These are phyloP conservation scores for Drosophila quasianomalipes DNA, from an alignment of 2,888 invertebrate species.

Conservation along the genomic window DNA sequence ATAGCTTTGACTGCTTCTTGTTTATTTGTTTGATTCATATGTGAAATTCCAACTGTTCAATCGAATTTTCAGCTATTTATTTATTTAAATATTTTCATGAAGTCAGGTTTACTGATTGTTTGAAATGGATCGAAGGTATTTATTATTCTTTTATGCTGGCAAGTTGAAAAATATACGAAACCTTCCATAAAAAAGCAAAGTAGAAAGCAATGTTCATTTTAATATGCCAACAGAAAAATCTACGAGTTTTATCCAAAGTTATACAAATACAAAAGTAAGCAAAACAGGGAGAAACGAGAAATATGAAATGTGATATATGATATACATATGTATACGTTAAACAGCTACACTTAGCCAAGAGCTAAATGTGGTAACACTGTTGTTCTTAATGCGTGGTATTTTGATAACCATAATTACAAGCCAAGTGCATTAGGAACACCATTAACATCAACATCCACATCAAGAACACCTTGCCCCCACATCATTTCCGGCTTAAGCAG, in stretches of 20 bases:
- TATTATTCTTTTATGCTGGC: neutral
- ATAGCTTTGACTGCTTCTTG: neutral
- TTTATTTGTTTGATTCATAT: neutral
- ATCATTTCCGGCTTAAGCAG: slow-evolving; percentile 24
- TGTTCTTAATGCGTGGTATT: slow-evolving; percentile 3
- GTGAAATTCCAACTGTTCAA: neutral
- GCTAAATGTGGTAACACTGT: neutral
- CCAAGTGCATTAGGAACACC: slow-evolving; percentile 16
- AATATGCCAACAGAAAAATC: neutral
- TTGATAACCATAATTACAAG: slow-evolving; percentile 38
- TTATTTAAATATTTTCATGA: neutral
- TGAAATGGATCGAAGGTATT: neutral
- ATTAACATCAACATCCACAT: neutral
- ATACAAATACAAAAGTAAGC: neutral
- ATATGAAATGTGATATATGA: neutral
- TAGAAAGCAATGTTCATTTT: neutral
- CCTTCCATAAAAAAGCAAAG: too few relatives aligned
- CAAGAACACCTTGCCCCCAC: neutral
- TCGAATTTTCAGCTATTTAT: neutral
- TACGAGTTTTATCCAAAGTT: neutral
- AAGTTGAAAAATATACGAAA: neutral
- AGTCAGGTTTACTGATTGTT: neutral
- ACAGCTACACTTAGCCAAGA: neutral
- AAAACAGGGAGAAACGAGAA: neutral
- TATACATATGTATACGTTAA: neutral